Conservation (phyloP, 2,797 vertebrate genomes). For the Alectoris magna region DNA sequence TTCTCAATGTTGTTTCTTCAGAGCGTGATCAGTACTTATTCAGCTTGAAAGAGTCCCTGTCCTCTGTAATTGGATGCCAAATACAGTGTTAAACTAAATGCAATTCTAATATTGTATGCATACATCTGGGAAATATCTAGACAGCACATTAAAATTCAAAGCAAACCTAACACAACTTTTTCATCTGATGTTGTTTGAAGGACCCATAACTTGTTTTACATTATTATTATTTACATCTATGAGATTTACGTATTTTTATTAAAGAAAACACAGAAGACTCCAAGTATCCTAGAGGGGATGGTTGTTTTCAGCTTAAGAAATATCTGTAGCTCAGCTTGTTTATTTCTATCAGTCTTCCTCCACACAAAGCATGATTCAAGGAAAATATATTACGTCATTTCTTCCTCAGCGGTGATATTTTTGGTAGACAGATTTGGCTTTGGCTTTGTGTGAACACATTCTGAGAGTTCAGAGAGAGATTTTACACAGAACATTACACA, state of each 20-base stretch:
- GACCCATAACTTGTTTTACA: neutral
- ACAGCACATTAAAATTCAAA: neutral
- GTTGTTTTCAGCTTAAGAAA: neutral
- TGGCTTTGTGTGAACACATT: neutral
- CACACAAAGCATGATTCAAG: neutral
- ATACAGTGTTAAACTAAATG: conserved; percentile 59
- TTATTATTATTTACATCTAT: neutral
- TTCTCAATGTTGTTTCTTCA: conserved; percentile 47
- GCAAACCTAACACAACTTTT: neutral
- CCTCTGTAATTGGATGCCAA: conserved; percentile 63
- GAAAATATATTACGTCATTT: neutral
- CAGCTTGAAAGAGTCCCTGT: conserved; percentile 38
- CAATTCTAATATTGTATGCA: conserved; percentile 47
- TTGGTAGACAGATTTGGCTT: conserved; percentile 28
- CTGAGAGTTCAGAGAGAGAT: neutral
- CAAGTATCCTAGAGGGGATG: neutral
- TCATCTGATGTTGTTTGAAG: conserved; percentile 21
- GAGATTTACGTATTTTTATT: neutral
- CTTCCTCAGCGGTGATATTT: neutral
- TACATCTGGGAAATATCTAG: conserved; percentile 59
- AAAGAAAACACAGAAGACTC: neutral
- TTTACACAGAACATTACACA: neutral
- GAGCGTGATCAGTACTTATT: conserved; percentile 49
- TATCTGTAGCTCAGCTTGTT: neutral
- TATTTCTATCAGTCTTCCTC: neutral